Conservation (phyloP, 2,888 invertebrate genomes). For the Meiosimyza decipiens region DNA sequence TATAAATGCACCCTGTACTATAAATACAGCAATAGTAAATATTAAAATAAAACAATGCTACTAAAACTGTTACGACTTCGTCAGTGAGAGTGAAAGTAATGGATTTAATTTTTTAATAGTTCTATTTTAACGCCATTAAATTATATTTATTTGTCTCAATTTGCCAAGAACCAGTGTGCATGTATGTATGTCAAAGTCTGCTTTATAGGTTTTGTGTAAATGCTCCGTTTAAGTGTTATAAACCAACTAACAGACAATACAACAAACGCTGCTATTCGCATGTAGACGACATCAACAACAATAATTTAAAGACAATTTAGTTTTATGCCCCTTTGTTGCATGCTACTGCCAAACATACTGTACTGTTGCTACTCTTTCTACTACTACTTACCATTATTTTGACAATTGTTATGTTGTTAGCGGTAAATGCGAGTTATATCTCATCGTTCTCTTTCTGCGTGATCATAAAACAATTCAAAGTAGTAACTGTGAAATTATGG, state of each 20-base stretch:
- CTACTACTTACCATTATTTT: no score
- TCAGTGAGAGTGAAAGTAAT: constrained; percentile 51
- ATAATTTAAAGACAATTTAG: constrained; percentile 29
- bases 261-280: constrained; percentile 28
- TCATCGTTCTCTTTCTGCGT: no score
- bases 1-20: no score
- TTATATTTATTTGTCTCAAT: constrained; percentile 22
- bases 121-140: constrained; percentile 34
- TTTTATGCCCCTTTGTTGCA: constrained; percentile 22
- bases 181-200: not conserved
- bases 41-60: not conserved
- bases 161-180: not conserved
- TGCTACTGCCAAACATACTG: no score
- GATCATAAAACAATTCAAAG: no score
- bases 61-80: constrained; percentile 38
- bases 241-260: constrained; percentile 29
- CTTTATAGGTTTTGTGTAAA: not conserved
- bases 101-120: constrained; percentile 43
- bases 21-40: not conserved
- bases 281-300: constrained; percentile 28
- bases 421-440: no score
- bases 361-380: no score
- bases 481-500: no score
- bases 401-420: no score
- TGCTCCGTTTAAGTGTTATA: constrained; percentile 26